Evolutionary conservation across 2,113 vertebrate species (phyloP), one percentile per base, ranked within the genome.

Genomic region (Plecturocebus donacophilus): DNA sequence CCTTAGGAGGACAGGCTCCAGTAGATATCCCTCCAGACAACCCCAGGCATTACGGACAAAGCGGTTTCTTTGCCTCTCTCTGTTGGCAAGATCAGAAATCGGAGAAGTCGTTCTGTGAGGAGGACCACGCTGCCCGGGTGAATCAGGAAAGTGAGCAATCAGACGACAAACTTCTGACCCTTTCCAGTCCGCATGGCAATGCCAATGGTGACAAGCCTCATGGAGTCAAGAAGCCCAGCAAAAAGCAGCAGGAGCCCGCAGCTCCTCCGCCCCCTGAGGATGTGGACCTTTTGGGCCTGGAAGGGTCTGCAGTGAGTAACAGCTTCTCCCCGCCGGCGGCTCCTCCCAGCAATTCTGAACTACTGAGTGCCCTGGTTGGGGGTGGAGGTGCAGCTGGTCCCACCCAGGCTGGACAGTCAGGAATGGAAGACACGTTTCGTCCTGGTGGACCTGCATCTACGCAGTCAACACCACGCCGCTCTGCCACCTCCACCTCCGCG

Each of bases 81-180:
- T 99, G 98, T 96, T 99, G 99, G 99, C 99, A 99, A 99, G 99
- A 99, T 98, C 99, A 99, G 98, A 99, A 99, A 98, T 98, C 98
- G 3, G 99, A 99, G 92, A 99, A 99, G 87, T 98, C 99, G 20
- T 97, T 98, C 90, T 98, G 99, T 27, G 99, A 99, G 5, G 99
- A 99, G 19, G 99, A 99, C 80, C 99, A 99, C 19, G 98, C 99
- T 73, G 99, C 99, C 7, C 98, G 99, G 6, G 99, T 99, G 88
- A 99, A 99, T 17, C 99, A 99, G 97, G 99, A 99, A 97, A 99
- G 99, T 21, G 99, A 99, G 94, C 99, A 99, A n/a, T 99, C 99
- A 0, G 99, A 99, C 2, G 99, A 99, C 27, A 99, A 99, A 98
- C 99, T 99, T 98, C 99, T 99, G 95, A 99, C 99, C 23, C 99